Percentiles rank a stretch among this genome's conserved stretches.
Conservation (phyloP, 2,113 vertebrate species). For the Nothocercus nigrocapillus region DNA sequence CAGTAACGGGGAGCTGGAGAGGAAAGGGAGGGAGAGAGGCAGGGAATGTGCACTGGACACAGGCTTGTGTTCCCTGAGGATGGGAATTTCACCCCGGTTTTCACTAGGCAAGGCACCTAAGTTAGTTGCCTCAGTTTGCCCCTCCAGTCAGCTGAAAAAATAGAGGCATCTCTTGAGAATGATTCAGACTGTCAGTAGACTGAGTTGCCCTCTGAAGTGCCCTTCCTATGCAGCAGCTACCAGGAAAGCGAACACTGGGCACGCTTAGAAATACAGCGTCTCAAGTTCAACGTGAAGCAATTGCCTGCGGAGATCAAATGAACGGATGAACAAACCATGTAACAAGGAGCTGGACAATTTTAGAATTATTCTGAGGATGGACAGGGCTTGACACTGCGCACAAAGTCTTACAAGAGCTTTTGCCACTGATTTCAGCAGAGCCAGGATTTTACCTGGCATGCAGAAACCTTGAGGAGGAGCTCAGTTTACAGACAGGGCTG, state of each 20-base stretch:
- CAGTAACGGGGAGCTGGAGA: neutral
- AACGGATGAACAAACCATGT: neutral
- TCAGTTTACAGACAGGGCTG: neutral
- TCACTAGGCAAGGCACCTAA: neutral
- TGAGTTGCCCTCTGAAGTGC: neutral
- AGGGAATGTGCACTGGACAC: neutral
- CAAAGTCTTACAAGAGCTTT: neutral
- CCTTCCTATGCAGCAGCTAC: neutral
- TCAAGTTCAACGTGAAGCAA: neutral
- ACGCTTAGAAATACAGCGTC: neutral
- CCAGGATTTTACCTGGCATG: neutral
- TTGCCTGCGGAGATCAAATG: accelerated
- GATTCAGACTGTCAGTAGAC: neutral
- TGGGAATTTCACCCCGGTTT: neutral
- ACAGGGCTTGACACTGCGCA: neutral
- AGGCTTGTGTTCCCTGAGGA: neutral
- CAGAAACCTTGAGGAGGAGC: neutral
- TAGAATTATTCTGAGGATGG: neutral
- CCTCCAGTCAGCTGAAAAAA: neutral
- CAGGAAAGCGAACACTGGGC: neutral
- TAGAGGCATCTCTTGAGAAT: neutral
- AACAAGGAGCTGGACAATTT: neutral
- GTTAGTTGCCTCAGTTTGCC: neutral
- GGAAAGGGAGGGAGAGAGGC: neutral
- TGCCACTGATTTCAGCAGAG: neutral